A percentile compares a stretch with the other conserved stretches of the same genome.
phyloP scores from a whole-genome alignment of 2,113 vertebrate species.

The Cinclus cinclus region DNA sequence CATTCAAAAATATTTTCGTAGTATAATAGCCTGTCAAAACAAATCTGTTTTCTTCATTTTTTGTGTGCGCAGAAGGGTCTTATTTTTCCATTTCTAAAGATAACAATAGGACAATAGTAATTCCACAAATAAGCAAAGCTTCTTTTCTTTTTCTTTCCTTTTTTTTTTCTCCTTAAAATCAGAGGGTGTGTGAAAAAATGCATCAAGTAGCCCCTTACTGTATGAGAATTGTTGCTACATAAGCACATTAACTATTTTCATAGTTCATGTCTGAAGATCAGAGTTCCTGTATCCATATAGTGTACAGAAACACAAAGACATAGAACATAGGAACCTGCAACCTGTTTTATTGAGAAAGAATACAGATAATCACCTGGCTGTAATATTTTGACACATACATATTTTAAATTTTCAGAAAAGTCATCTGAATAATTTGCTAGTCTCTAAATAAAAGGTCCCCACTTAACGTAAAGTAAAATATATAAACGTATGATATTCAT shows the following conservation, averaged over 20 bases:
- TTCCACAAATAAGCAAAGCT: background rate
- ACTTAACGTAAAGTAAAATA: background rate
- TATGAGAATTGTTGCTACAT: background rate
- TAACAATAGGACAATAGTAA: slow-evolving; percentile 13
- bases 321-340: background rate
- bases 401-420: background rate
- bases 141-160: background rate
- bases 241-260: background rate
- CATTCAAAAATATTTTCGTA: slow-evolving; percentile 78
- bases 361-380: background rate
- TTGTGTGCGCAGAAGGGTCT: slow-evolving; percentile 22
- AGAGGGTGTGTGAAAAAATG: background rate
- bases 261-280: background rate
- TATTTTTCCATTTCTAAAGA: slow-evolving; percentile 59
- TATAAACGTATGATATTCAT: slow-evolving; percentile 2
- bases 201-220: background rate
- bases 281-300: background rate
- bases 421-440: background rate
- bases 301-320: background rate
- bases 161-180: background rate
- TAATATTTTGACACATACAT: background rate
- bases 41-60: slow-evolving; percentile 76
- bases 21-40: slow-evolving; percentile 80
- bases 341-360: background rate
- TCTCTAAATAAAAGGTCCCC: background rate